Percentiles rank a stretch among this genome's conserved stretches.
These are phyloP conservation scores for Bombus terrestris DNA, from an alignment of 1,140 invertebrate species.

Conservation along the genomic window DNA sequence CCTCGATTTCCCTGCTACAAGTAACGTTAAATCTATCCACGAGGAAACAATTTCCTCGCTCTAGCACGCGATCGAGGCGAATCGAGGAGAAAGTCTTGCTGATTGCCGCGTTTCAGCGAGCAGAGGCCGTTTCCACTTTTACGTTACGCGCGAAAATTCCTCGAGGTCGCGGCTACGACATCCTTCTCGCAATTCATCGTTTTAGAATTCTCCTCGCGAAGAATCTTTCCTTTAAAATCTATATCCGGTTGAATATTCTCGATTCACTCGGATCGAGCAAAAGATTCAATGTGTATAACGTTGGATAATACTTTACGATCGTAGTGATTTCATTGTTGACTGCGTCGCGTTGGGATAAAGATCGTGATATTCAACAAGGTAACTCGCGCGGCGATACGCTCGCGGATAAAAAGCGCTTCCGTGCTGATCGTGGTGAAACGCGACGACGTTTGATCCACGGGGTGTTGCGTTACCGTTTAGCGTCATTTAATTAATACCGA, in stretches of 20 bases:
- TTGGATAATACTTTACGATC: neutral
- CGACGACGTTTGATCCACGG: conserved; percentile 35
- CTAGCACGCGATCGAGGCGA: neutral
- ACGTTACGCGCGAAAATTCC: neutral
- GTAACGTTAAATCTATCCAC: neutral
- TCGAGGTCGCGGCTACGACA: too few species aligned
- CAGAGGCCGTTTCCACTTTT: too few species aligned
- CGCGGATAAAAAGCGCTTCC: conserved; percentile 43
- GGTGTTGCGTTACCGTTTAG: conserved; percentile 52
- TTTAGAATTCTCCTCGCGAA: conserved; percentile 24
- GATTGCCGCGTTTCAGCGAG: neutral
- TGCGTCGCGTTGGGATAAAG: conserved; percentile 10
- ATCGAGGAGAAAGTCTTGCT: conserved; percentile 14
- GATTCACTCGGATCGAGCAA: conserved; percentile 21
- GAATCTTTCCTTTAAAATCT: neutral
- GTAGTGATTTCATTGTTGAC: conserved; percentile 8
- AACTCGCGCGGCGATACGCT: conserved; percentile 3
- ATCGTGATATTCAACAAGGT: conserved; percentile 18
- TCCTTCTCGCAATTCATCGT: too few species aligned
- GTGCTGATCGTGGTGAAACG: conserved; percentile 40
- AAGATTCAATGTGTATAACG: conserved; percentile 1
- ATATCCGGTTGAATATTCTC: neutral
- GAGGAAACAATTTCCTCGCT: neutral
- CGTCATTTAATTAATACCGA: conserved; percentile 55
- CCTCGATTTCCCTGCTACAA: neutral